Evolutionary conservation across 2,888 invertebrate genomes (phyloP), one percentile per base, ranked within the genome.

Genomic region (Ptycholaimellus sp.): DNA sequence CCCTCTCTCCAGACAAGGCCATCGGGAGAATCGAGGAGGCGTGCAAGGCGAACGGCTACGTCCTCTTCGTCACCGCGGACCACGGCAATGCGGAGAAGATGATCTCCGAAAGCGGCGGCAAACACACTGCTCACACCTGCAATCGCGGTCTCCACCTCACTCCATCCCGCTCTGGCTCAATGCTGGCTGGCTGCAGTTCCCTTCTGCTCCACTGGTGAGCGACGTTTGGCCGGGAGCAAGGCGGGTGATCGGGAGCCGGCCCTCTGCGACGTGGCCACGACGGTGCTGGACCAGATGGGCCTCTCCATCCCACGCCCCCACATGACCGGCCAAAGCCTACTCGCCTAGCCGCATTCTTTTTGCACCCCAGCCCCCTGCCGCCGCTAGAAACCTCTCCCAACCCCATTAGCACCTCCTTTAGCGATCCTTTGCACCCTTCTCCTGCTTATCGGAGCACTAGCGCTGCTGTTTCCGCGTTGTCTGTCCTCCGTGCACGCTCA

Each of bases 41-140:
- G 7, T 59, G 60, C 40, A 46, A 56, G 34, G 46, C 51, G 36
- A 44, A 55, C 44, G 49, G 49, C 38, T 52, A 46, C 36, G 43
- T 48, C 14, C 27, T 47, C 14, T 39, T 49, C 42, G 49, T 47
- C 14, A 47, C 47, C 13, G 49, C 59, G 18, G 62, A 62, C 46
- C 62, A 62, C 44, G 62, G 62, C 19, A 62, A 62, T 46, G 63
- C 62, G 4, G 62, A 62, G 39, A 53, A 58, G 41, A 62, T 62
- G 62, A 52, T 56, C 36, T 57, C 58, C 13, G 54, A 53, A 11
- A 54, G 53, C 30, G 61, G 61, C 16, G 57, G 59, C 19, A 60
- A 59, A 31, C 54, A 57, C 39, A 62, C 63, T 9, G 60, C 62
- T 1, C 62, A 62, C 44, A 63, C 62, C 2, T 61, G 61, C 38